Evolutionary conservation across 2,888 invertebrate species (phyloP).

Genomic region (Tridacna gigas): DNA sequence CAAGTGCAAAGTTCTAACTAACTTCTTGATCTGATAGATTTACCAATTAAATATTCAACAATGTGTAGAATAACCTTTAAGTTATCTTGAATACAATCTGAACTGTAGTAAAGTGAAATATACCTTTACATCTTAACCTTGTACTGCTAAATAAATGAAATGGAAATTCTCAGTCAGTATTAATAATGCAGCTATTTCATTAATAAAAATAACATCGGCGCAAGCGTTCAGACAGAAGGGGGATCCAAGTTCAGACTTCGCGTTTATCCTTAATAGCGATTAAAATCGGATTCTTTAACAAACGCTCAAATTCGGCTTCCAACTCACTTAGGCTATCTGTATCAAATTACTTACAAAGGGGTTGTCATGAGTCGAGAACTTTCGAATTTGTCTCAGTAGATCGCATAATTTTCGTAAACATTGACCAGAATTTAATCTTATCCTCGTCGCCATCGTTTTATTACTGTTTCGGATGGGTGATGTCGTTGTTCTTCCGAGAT

Average conservation of each 20-base stretch:
- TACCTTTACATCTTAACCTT: too few relatives aligned
- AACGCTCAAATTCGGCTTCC: neutral
- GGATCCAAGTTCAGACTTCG: neutral
- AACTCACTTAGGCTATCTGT: neutral
- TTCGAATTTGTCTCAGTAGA: constrained; percentile 15
- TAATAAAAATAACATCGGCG: too few relatives aligned
- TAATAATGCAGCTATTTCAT: too few relatives aligned
- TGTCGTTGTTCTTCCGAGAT: neutral
- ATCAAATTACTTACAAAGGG: constrained; percentile 34
- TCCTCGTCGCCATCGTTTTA: neutral
- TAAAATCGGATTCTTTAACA: neutral
- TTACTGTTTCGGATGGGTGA: neutral
- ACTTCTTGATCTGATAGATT: too few relatives aligned
- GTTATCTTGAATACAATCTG: too few relatives aligned
- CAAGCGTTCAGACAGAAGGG: too few relatives aligned
- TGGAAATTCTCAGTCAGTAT: too few relatives aligned
- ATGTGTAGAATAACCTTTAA: too few relatives aligned
- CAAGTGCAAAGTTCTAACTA: too few relatives aligned
- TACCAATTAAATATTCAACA: too few relatives aligned
- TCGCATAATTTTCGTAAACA: neutral
- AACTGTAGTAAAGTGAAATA: too few relatives aligned
- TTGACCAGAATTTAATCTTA: neutral
- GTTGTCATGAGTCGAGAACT: constrained; percentile 49
- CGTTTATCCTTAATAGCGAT: neutral
- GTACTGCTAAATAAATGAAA: too few relatives aligned